Evolutionary conservation across 1,140 invertebrate species (phyloP), one percentile per base, ranked within the genome.

Genomic region (Hypsibius dujardini): DNA sequence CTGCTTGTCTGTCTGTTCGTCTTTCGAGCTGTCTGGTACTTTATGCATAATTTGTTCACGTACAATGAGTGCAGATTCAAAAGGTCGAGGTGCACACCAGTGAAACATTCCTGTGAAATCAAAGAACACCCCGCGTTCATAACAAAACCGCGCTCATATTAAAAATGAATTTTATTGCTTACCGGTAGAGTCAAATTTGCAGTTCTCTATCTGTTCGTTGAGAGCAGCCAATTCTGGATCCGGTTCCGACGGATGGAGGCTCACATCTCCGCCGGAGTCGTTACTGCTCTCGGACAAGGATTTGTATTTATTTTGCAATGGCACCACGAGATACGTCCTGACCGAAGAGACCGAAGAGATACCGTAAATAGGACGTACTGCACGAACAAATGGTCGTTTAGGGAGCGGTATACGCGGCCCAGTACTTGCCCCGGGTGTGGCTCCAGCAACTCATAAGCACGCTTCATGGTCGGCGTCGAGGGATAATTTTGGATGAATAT

Each of bases 401-500:
- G 28, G 28, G 28, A 28, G 28, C 28, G 28, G 28, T 28, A 28
- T 28, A 28, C 28, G 28, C 28, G 28, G 28, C 28, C 28, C 28
- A 28, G 28, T 28, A 28, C 28, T 28, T 28, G 28, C 28, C 28
- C 28, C 28, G 28, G 28, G 28, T 28, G 28, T 28, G 50, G n/a
- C 50, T 56, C 50, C n/a, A 56, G n/a, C 50, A 56, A n/a, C 50
- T 56, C 50, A 7, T 12, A n/a, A n/a, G 7, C n/a, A n/a, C 50
- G 50, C 50, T 56, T 56, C 7, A 56, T 7, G 7, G 7, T 7
- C n/a, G 50, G 50, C 7, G 50, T 56, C 7, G 50, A 56, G 7
- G 50, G 50, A 56, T 56, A 56, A 56, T 56, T 56, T n/a, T 56
- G 50, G n/a, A 56, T 56, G 50, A 56, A 56, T 12, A 56, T 56